Conservation (phyloP, 2,113 vertebrate species). For the Hippocampus barbouri region DNA sequence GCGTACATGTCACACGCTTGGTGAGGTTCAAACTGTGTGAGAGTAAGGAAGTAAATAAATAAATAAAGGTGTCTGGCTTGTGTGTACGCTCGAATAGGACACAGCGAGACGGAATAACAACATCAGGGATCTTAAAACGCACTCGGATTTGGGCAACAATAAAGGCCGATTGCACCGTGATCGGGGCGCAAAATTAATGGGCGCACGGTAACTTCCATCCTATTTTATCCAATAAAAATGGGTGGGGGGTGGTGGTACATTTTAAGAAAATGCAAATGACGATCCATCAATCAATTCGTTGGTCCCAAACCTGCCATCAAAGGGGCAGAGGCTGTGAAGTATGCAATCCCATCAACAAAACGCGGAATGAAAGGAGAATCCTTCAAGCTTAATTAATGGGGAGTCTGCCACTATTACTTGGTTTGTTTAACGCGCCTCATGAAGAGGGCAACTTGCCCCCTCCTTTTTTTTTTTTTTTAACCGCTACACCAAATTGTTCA, state of each 20-base stretch:
- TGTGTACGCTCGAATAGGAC: slow-evolving; percentile 67
- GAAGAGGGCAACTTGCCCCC: slow-evolving; percentile 72
- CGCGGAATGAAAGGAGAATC: slow-evolving; percentile 64
- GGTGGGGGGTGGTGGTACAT: slow-evolving; percentile 40
- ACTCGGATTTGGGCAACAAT: slow-evolving; percentile 24
- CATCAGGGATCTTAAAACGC: slow-evolving; percentile 67
- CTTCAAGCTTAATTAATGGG: slow-evolving; percentile 77
- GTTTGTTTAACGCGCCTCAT: slow-evolving; percentile 76
- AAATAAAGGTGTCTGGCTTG: slow-evolving; percentile 39
- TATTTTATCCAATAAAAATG: slow-evolving; percentile 60
- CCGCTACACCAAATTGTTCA: slow-evolving; percentile 71
- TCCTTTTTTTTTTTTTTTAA: slow-evolving; percentile 60
- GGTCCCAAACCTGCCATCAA: slow-evolving; percentile 73
- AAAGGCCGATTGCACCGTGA: slow-evolving; percentile 64
- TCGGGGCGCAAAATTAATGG: slow-evolving; percentile 67
- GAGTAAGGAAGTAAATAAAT: slow-evolving; percentile 50
- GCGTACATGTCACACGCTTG: slow-evolving; percentile 44
- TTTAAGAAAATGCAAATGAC: slow-evolving; percentile 78
- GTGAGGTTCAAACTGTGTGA: slow-evolving; percentile 57
- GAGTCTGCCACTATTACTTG: slow-evolving; percentile 75
- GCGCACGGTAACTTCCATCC: slow-evolving; percentile 52
- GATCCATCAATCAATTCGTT: slow-evolving; percentile 77
- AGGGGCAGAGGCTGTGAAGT: slow-evolving; percentile 74
- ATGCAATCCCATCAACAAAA: slow-evolving; percentile 75
- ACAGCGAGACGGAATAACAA: slow-evolving; percentile 73